phyloP scores from a whole-genome alignment of 2,797 vertebrate genomes.

The Pygocentrus nattereri region DNA sequence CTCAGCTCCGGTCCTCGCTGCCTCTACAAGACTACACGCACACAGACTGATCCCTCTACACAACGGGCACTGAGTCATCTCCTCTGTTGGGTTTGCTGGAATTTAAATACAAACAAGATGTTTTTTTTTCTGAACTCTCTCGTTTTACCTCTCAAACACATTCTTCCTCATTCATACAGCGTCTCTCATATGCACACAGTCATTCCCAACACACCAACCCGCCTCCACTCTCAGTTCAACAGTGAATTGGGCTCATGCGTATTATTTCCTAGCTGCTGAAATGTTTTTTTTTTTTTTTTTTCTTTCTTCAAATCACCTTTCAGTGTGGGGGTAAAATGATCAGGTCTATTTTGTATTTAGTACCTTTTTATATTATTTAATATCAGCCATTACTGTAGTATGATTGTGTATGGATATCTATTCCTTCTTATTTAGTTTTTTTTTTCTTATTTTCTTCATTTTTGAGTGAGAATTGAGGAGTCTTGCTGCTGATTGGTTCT shows the following conservation, averaged over 20 bases:
- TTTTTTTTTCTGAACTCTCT: not conserved
- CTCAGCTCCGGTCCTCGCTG: constrained; percentile 13
- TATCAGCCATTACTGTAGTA: constrained; percentile 97
- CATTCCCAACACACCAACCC: constrained; percentile 60
- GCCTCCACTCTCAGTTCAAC: constrained; percentile 82
- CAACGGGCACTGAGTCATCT: constrained; percentile 78
- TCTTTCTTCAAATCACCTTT: constrained; percentile 83
- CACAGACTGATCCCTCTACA: constrained; percentile 65
- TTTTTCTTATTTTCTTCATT: constrained; percentile 52
- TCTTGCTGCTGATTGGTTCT: constrained; percentile 82
- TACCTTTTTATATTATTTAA: constrained; percentile 86
- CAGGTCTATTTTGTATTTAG: constrained; percentile 91
- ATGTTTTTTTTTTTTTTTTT: constrained; percentile 80
- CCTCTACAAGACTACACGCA: constrained; percentile 24
- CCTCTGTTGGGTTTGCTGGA: constrained; percentile 69
- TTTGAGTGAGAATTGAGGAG: constrained; percentile 83
- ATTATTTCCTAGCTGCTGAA: constrained; percentile 93
- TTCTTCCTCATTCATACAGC: constrained; percentile 33
- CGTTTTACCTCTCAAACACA: constrained; percentile 56
- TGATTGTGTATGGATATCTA: constrained; percentile 88
- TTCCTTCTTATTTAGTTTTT: constrained; percentile 66
- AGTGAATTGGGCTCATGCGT: constrained; percentile 87
- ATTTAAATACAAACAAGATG: constrained; percentile 54
- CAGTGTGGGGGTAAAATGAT: constrained; percentile 84
- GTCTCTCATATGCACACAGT: constrained; percentile 41